Percentiles rank a stretch among this genome's conserved stretches.
phyloP scores from a whole-genome alignment of 1,140 invertebrate species.

The Campodea augens region DNA sequence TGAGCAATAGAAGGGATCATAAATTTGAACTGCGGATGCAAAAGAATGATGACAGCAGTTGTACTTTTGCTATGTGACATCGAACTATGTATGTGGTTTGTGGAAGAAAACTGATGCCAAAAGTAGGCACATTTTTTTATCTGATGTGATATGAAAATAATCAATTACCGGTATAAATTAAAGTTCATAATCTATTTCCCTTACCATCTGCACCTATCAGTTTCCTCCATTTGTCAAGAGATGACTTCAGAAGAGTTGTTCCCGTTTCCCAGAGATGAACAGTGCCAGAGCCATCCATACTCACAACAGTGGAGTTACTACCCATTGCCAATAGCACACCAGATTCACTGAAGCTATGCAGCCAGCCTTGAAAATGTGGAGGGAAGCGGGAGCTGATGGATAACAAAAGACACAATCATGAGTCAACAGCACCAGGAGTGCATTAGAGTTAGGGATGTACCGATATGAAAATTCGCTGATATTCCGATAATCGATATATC shows the following conservation, averaged over 20 bases:
- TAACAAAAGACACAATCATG: too few relatives aligned
- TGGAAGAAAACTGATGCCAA: neutral
- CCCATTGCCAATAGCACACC: slow-evolving; percentile 1
- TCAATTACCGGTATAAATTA: too few relatives aligned
- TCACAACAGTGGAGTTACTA: slow-evolving; percentile 31
- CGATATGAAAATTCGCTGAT: too few relatives aligned
- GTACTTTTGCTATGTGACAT: neutral
- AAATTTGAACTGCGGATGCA: too few relatives aligned
- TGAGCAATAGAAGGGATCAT: too few relatives aligned
- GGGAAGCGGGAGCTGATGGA: too few relatives aligned
- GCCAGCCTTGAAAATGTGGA: too few relatives aligned
- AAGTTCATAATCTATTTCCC: too few relatives aligned
- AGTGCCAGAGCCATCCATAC: slow-evolving; percentile 36
- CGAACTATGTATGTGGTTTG: neutral
- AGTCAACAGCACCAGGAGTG: too few relatives aligned
- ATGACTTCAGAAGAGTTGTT: slow-evolving; percentile 25
- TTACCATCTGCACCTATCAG: slow-evolving; percentile 17
- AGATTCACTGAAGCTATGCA: neutral
- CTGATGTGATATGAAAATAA: neutral
- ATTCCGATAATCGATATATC: too few relatives aligned
- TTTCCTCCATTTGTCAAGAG: slow-evolving; percentile 23
- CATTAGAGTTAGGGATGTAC: too few relatives aligned
- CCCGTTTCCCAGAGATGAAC: slow-evolving; percentile 39
- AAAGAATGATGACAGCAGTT: too few relatives aligned
- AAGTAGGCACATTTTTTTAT: neutral